Evolutionary conservation across 2,113 vertebrate species (phyloP), one percentile per base, ranked within the genome.

Genomic region (Ctenomys sociabilis): DNA sequence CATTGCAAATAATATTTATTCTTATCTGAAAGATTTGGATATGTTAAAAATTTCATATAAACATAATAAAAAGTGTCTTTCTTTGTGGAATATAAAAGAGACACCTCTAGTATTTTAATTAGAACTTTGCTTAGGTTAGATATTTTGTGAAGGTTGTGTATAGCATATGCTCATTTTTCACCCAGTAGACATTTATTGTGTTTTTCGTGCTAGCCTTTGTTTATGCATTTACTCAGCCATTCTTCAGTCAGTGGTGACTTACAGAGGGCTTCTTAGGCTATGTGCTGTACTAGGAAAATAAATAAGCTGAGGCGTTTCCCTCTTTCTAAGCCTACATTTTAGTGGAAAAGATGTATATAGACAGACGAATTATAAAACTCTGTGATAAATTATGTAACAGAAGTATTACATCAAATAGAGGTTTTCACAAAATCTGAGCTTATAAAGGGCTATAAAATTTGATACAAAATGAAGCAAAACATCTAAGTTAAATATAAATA

Each of bases 21-120:
- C 45, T 64, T 81, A 32, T 88, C 35, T 72, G 81, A 30, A 91
- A 88, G 73, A 2, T 0, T 85, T 91, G 52, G 30, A 24, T 90
- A 68, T 92, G 16, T 86, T 95, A 83, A 92, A 63, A 84, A 77
- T 78, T 83, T 93, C 21, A 54, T 86, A 35, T 86, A 85, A 88
- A 88, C 66, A 81, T 80, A 70, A 17, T 87, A 8, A 85, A 87
- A 96, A 66, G 81, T n/a, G 14, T 72, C 30, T 93, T 93, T 85
- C 14, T 2, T 87, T 88, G 2, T 92, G 24, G 90, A 88, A 78
- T 17, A 77, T 88, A 75, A 95, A 86, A 86, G 2, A 82, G 70
- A 84, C 1, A 52, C 6, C 86, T 43, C 90, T 61, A 78, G 40
- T 6, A 16, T 88, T 86, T 94, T 97, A 91, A 84, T 32, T 16